These are phyloP conservation scores for Bombus waltoni DNA, from an alignment of 1,140 invertebrate species.

Conservation along the genomic window DNA sequence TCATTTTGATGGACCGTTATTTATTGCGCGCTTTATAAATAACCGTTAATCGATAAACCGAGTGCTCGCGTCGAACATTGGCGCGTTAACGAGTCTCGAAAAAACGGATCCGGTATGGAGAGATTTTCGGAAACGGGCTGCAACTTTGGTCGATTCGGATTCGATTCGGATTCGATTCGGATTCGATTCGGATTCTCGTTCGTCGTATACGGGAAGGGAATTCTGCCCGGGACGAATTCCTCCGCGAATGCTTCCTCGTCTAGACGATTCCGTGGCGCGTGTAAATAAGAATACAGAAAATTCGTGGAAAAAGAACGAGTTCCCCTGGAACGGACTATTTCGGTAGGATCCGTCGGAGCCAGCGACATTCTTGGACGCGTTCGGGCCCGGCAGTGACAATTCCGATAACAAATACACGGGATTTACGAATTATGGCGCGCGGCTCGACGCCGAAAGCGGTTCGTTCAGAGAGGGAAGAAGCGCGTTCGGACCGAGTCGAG, in stretches of 20 bases:
- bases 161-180: neutral
- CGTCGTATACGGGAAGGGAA: neutral
- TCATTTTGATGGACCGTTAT: constrained; percentile 35
- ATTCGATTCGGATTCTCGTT: neutral
- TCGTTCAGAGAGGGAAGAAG: constrained; percentile 10
- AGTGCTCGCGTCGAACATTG: neutral
- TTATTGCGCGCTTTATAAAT: constrained; percentile 33
- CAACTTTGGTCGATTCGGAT: neutral
- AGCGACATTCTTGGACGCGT: constrained; percentile 38
- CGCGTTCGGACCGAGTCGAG: neutral
- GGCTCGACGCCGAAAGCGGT: constrained; percentile 34
- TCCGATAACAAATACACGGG: constrained; percentile 60
- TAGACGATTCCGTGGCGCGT: neutral
- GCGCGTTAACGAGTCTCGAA: neutral
- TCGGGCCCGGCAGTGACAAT: constrained; percentile 51
- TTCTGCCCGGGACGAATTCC: neutral
- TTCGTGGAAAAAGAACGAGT: constrained; percentile 25
- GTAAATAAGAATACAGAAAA: constrained; percentile 41
- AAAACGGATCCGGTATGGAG: neutral
- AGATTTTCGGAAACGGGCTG: neutral
- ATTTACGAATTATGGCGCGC: constrained; percentile 54
- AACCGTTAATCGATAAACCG: constrained; percentile 39
- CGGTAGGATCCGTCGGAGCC: neutral
- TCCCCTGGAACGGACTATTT: too few species aligned
- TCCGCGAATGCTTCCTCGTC: constrained; percentile 1